A percentile compares a stretch with the other conserved stretches of the same genome.
phyloP scores from a whole-genome alignment of 2,888 invertebrate genomes.

The Dysmachus trigonus region DNA sequence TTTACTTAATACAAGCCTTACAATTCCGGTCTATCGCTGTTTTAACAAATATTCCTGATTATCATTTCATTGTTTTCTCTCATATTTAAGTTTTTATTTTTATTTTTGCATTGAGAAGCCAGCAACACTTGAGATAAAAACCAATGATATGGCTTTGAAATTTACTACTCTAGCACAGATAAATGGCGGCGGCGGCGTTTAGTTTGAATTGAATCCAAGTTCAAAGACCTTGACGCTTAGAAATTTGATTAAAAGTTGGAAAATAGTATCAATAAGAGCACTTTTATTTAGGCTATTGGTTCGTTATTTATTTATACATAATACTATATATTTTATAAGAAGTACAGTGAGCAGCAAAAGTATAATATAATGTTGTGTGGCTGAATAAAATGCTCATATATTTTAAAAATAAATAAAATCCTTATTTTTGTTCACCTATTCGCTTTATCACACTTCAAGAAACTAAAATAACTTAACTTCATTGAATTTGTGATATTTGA shows the following conservation, averaged over 20 bases:
- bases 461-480: too few relatives aligned
- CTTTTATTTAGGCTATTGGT: too few relatives aligned
- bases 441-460: too few relatives aligned
- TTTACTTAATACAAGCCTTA: not conserved
- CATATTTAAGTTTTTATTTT: not conserved
- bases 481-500: too few relatives aligned
- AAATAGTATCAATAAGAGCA: not conserved
- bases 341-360: too few relatives aligned
- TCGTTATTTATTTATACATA: not conserved
- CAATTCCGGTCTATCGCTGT: not conserved
- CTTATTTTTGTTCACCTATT: too few relatives aligned
- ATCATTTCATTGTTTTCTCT: not conserved
- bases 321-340: too few relatives aligned
- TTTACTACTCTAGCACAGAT: not conserved
- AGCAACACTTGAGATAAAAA: not conserved
- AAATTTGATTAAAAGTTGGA: not conserved
- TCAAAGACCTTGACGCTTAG: not conserved
- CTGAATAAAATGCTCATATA: too few relatives aligned
- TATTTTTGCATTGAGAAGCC: not conserved
- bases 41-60: not conserved
- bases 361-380: too few relatives aligned
- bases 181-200: not conserved
- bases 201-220: not conserved
- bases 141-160: not conserved
- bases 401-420: too few relatives aligned